Conservation (phyloP, 2,888 invertebrate genomes). For the Hymenopus coronatus region DNA sequence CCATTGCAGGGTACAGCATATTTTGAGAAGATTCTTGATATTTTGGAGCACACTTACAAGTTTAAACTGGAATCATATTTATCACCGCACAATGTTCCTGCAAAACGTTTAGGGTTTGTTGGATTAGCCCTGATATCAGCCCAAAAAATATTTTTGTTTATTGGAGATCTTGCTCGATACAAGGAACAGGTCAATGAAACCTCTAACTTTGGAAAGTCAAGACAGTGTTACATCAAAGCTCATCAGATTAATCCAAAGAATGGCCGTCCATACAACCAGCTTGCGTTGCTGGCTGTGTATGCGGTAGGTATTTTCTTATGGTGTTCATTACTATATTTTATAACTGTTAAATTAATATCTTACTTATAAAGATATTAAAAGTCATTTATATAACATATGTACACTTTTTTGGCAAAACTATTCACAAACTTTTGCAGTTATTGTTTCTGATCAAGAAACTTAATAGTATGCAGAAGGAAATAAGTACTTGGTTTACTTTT, state of each 20-base stretch:
- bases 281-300: constrained; percentile 85
- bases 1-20: constrained; percentile 60
- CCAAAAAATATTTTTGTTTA: constrained; percentile 82
- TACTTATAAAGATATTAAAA: neutral
- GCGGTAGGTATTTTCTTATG: constrained; percentile 57
- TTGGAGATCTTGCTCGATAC: constrained; percentile 92
- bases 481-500: too few relatives aligned
- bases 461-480: too few relatives aligned
- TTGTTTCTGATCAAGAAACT: too few relatives aligned
- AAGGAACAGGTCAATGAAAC: constrained; percentile 80
- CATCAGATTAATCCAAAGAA: constrained; percentile 92
- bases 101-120: constrained; percentile 64
- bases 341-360: neutral
- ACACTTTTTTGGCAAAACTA: too few relatives aligned
- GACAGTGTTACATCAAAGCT: constrained; percentile 88
- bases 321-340: constrained; percentile 3
- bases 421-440: too few relatives aligned
- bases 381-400: too few relatives aligned
- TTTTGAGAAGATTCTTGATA: constrained; percentile 70
- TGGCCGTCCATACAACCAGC: constrained; percentile 91
- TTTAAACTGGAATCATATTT: constrained; percentile 57
- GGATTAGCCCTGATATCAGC: constrained; percentile 78
- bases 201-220: constrained; percentile 74
- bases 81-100: constrained; percentile 53
- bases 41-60: constrained; percentile 71